These are phyloP conservation scores for Hemicentrotus pulcherrimus DNA, from an alignment of 35 echinoderm and acorn worm genomes.

Conservation along the genomic window DNA sequence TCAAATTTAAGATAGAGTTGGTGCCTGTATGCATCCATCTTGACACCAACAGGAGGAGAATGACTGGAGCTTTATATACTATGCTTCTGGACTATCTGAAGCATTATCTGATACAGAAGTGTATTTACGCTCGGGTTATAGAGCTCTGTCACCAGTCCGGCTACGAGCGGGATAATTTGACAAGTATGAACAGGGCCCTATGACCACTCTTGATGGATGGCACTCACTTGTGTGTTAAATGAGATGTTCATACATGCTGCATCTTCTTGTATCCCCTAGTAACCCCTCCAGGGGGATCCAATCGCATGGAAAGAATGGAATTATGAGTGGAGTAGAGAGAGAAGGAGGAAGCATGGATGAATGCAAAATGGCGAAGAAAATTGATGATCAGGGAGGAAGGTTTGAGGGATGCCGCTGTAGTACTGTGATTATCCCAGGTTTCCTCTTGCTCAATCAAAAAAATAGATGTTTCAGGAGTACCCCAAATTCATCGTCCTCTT, in stretches of 20 bases:
- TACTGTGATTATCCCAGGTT: neutral
- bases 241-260: conserved; percentile 1
- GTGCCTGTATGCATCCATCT: too few species aligned
- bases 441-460: neutral
- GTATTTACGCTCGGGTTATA: too few species aligned
- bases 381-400: neutral
- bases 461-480: neutral
- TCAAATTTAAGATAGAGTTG: too few species aligned
- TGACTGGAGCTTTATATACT: too few species aligned
- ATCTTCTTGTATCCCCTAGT: conserved; percentile 29
- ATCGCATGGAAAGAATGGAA: neutral
- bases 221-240: neutral
- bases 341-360: neutral
- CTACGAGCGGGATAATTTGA: too few species aligned
- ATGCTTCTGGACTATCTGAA: too few species aligned
- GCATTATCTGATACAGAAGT: too few species aligned
- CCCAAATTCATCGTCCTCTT: neutral
- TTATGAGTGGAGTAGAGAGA: neutral
- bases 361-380: neutral
- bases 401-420: neutral
- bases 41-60: too few species aligned
- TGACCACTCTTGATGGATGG: conserved; percentile 1
- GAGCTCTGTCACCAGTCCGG: too few species aligned
- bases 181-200: neutral
- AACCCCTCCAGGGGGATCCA: conserved; percentile 36